A percentile compares a stretch with the other conserved stretches of the same genome.
Evolutionary conservation across 2,888 invertebrate species (phyloP).

Genomic region (Rhyacophila evoluta): DNA sequence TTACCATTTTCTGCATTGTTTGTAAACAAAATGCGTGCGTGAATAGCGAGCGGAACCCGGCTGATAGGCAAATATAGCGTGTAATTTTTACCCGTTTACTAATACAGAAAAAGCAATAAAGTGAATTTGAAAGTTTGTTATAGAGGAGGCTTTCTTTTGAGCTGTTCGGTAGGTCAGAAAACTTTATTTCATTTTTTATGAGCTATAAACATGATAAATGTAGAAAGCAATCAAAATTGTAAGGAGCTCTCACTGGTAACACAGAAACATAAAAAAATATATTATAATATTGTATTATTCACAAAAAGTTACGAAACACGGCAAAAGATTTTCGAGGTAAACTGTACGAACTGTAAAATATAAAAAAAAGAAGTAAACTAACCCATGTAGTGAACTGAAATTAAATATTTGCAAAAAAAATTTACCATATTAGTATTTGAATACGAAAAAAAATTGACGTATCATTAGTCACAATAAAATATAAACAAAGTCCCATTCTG

Average conservation of each 20-base stretch:
- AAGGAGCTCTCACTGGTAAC: background rate
- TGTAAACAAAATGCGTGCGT: conserved; percentile 38
- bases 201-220: background rate
- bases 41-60: conserved; percentile 7
- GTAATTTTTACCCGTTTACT: background rate
- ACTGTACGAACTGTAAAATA: too few species aligned
- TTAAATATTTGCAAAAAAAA: too few species aligned
- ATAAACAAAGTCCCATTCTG: too few species aligned
- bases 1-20: conserved; percentile 29
- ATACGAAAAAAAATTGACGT: too few species aligned
- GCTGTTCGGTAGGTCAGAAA: background rate
- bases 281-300: background rate
- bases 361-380: too few species aligned
- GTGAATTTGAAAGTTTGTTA: conserved; percentile 18
- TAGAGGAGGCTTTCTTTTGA: background rate
- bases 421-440: too few species aligned
- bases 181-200: background rate
- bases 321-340: too few species aligned
- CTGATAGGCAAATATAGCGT: background rate
- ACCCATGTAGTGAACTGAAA: too few species aligned
- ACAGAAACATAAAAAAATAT: background rate
- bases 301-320: background rate
- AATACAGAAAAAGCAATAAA: background rate
- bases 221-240: background rate
- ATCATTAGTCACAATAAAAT: too few species aligned